Conservation (phyloP, 2,797 vertebrate genomes). For the Sebastes steindachneri region DNA sequence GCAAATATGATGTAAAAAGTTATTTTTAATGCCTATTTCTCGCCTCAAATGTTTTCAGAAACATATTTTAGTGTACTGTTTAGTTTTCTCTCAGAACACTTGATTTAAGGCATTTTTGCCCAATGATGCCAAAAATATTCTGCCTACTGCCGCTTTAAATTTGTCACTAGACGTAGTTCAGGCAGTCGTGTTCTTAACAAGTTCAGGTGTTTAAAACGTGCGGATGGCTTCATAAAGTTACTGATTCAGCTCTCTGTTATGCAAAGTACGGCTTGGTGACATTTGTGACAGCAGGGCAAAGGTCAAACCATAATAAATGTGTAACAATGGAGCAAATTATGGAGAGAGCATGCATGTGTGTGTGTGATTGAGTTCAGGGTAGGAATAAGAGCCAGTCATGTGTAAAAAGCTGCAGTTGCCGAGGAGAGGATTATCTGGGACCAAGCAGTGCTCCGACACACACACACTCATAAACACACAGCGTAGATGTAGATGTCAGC, state of each 20-base stretch:
- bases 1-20: too few relatives aligned
- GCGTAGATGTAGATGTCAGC: not conserved
- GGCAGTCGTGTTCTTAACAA: not conserved
- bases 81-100: too few relatives aligned
- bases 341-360: not conserved
- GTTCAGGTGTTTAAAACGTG: not conserved
- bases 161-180: not conserved
- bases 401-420: slow-evolving; percentile 60
- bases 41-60: too few relatives aligned
- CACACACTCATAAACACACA: slow-evolving; percentile 3
- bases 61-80: too few relatives aligned
- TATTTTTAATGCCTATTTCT: too few relatives aligned
- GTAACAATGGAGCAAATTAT: slow-evolving; percentile 29
- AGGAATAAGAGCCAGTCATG: slow-evolving; percentile 59
- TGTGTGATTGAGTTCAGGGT: slow-evolving; percentile 7
- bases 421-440: slow-evolving; percentile 68
- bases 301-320: slow-evolving; percentile 64
- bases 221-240: slow-evolving; percentile 35
- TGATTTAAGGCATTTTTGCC: too few relatives aligned
- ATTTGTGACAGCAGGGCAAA: slow-evolving; percentile 56
- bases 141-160: not conserved
- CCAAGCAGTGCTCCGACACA: slow-evolving; percentile 44
- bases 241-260: slow-evolving; percentile 49
- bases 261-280: not conserved
- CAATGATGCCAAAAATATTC: too few relatives aligned